phyloP scores from a whole-genome alignment of 2,888 invertebrate species.

The Dolichopus griseipennis region DNA sequence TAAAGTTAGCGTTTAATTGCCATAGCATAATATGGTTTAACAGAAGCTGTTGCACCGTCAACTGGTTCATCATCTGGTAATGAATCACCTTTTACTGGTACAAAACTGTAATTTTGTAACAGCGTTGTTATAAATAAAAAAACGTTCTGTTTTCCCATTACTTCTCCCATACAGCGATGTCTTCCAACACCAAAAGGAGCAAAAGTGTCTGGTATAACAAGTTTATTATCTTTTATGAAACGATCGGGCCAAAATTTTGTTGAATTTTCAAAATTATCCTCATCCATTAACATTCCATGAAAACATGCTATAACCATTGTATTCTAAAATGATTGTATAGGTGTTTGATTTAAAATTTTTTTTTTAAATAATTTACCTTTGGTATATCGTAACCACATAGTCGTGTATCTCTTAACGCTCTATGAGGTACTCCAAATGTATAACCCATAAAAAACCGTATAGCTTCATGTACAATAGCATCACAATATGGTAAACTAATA shows the following conservation, averaged over 20 bases:
- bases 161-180: slow-evolving; percentile 75
- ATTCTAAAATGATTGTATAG: slow-evolving; percentile 47
- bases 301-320: slow-evolving; percentile 73
- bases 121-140: slow-evolving; percentile 66
- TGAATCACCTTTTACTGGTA: slow-evolving; percentile 53
- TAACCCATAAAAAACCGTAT: slow-evolving; percentile 71
- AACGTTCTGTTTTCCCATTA: slow-evolving; percentile 63
- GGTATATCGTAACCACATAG: slow-evolving; percentile 67
- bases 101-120: slow-evolving; percentile 63
- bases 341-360: too few species aligned
- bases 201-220: slow-evolving; percentile 57
- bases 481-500: slow-evolving; percentile 69
- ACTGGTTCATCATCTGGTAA: slow-evolving; percentile 57
- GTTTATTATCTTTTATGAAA: slow-evolving; percentile 55
- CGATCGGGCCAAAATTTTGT: slow-evolving; percentile 66
- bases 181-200: slow-evolving; percentile 71
- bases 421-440: slow-evolving; percentile 70
- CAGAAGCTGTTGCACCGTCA: slow-evolving; percentile 71
- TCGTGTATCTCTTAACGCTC: slow-evolving; percentile 62
- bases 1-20: slow-evolving; percentile 46
- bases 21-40: slow-evolving; percentile 61
- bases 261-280: slow-evolving; percentile 59
- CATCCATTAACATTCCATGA: slow-evolving; percentile 61
- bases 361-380: slow-evolving; percentile 47
- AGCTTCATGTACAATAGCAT: slow-evolving; percentile 67